A percentile compares a stretch with the other conserved stretches of the same genome.
Conservation (phyloP, 1,140 invertebrate genomes). For the Protaetia brevitarsis region DNA sequence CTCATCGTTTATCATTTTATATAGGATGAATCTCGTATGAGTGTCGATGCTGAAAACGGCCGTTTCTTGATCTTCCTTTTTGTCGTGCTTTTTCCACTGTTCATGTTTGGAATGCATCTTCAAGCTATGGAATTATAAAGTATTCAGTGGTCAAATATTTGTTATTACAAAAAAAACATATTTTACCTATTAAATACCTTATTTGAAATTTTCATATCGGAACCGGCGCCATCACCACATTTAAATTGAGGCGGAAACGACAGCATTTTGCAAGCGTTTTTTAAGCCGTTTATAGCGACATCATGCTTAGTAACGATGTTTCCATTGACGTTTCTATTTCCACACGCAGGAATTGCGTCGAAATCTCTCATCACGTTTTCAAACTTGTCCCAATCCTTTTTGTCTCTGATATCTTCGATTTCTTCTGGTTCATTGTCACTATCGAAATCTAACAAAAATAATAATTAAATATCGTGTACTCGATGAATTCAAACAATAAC, state of each 20-base stretch:
- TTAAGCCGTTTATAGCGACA: conserved; percentile 71
- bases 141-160: too few relatives aligned
- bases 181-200: too few relatives aligned
- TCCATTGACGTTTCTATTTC: conserved; percentile 72
- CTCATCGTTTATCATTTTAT: conserved; percentile 77
- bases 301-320: conserved; percentile 94
- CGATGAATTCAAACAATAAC: too few relatives aligned
- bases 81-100: conserved; percentile 71
- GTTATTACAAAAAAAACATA: too few relatives aligned
- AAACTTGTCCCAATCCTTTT: conserved; percentile 75
- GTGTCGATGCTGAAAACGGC: conserved; percentile 80
- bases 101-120: conserved; percentile 63
- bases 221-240: conserved; percentile 82
- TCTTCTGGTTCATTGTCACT: too few relatives aligned
- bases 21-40: conserved; percentile 73
- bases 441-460: conserved; percentile 54
- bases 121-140: conserved; percentile 57
- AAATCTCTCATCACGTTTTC: conserved; percentile 71
- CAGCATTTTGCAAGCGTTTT: conserved; percentile 87
- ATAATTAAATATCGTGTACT: too few relatives aligned
- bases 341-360: conserved; percentile 66
- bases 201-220: conserved; percentile 86
- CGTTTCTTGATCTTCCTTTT: conserved; percentile 77
- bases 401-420: conserved; percentile 53
- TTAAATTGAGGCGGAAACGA: conserved; percentile 80